These are phyloP conservation scores for Urocitellus parryii DNA, from an alignment of 2,113 vertebrate species.

Conservation along the genomic window DNA sequence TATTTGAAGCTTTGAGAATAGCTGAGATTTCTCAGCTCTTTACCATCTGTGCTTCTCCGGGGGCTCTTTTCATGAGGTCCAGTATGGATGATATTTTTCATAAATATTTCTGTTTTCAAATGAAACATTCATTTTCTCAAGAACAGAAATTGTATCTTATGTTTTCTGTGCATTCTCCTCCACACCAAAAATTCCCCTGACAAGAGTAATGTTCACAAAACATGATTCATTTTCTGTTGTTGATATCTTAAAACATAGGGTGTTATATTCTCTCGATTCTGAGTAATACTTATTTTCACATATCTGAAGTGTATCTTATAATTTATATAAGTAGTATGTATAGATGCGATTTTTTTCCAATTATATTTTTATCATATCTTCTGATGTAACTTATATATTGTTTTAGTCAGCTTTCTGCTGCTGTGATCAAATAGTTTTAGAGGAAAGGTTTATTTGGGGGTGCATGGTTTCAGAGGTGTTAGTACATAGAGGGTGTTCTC, in stretches of 20 bases:
- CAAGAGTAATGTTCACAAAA: neutral
- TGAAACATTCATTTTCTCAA: neutral
- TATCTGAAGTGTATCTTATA: neutral
- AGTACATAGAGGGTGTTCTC: too few relatives aligned
- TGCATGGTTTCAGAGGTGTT: too few relatives aligned
- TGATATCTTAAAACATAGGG: neutral
- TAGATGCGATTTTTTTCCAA: neutral
- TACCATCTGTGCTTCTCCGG: neutral
- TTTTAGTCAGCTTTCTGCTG: too few relatives aligned
- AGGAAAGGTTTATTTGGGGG: too few relatives aligned
- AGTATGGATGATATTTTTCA: rapidly evolving
- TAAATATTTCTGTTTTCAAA: neutral
- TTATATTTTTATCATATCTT: neutral
- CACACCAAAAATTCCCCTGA: neutral
- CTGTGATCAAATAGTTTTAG: too few relatives aligned
- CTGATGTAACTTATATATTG: neutral
- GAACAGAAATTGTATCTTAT: neutral
- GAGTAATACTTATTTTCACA: neutral
- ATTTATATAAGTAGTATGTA: neutral
- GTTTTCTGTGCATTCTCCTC: neutral
- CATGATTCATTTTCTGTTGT: neutral
- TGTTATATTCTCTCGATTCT: neutral
- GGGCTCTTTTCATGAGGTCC: neutral
- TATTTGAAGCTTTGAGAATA: neutral
- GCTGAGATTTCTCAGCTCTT: too few relatives aligned